Conservation (phyloP, 1,140 invertebrate genomes). For the Homarus americanus region DNA sequence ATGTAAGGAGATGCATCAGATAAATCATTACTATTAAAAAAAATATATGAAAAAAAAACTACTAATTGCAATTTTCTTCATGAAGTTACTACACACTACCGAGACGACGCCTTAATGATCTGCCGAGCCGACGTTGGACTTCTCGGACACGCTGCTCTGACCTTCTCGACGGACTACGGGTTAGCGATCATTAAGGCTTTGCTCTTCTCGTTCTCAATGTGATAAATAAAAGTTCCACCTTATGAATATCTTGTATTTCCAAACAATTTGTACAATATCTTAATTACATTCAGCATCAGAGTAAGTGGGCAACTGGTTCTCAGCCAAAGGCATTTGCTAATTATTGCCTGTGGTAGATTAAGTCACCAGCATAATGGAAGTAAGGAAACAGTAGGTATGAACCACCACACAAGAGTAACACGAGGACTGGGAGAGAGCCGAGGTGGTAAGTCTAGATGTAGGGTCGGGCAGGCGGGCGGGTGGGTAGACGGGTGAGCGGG, state of each 20-base stretch:
- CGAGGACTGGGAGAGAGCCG: not conserved
- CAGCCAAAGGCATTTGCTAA: not conserved
- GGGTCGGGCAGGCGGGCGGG: too few species aligned
- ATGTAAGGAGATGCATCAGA: too few species aligned
- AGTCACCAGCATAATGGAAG: not conserved
- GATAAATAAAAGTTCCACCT: not conserved
- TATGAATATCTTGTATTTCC: slow-evolving; percentile 20
- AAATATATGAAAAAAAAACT: too few species aligned
- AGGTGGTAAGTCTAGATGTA: not conserved
- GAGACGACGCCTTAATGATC: too few species aligned
- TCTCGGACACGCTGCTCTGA: too few species aligned
- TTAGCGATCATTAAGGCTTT: not conserved
- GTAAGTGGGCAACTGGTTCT: not conserved
- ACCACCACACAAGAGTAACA: not conserved
- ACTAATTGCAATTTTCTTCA: too few species aligned
- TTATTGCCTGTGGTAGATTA: not conserved
- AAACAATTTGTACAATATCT: slow-evolving; percentile 32
- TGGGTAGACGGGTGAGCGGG: not conserved
- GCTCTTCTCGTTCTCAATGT: not conserved
- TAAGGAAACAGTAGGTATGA: not conserved
- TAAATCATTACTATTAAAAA: too few species aligned
- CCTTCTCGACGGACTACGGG: not conserved
- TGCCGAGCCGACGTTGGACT: too few species aligned
- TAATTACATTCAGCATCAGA: slow-evolving; percentile 28
- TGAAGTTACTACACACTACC: too few species aligned